Conservation (phyloP, 2,113 vertebrate genomes). For the Meriones unguiculatus region DNA sequence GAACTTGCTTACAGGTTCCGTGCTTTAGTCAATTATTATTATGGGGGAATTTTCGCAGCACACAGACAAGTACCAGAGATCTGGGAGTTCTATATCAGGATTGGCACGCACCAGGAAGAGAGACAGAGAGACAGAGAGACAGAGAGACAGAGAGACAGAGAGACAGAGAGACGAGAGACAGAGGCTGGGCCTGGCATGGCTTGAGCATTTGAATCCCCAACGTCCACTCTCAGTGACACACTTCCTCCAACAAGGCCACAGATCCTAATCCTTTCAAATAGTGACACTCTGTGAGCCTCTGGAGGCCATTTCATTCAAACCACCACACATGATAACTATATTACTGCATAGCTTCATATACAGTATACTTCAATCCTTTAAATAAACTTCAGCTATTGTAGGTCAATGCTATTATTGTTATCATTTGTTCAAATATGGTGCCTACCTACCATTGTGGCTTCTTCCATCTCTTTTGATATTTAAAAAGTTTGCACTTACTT, state of each 20-base stretch:
- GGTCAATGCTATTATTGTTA: neutral
- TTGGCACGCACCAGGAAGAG: neutral
- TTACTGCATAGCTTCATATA: neutral
- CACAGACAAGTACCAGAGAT: neutral
- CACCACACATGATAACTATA: neutral
- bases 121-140: no score
- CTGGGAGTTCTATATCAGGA: neutral
- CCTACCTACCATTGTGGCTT: neutral
- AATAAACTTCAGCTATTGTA: neutral
- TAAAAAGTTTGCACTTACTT: neutral
- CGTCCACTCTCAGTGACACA: neutral
- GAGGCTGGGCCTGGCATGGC: no score
- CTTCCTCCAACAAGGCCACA: neutral
- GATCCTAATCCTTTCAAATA: neutral
- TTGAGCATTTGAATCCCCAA: neutral
- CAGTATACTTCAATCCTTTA: neutral
- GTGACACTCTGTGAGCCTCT: neutral
- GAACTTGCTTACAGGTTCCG: neutral
- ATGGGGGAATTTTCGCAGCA: neutral
- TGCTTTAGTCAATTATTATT: neutral
- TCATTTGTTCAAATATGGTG: neutral
- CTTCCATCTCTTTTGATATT: neutral
- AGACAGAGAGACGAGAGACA: neutral
- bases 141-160: neutral
- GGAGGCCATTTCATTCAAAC: neutral